Evolutionary conservation across 1,140 invertebrate species (phyloP).

Genomic region (Drosophila teissieri): DNA sequence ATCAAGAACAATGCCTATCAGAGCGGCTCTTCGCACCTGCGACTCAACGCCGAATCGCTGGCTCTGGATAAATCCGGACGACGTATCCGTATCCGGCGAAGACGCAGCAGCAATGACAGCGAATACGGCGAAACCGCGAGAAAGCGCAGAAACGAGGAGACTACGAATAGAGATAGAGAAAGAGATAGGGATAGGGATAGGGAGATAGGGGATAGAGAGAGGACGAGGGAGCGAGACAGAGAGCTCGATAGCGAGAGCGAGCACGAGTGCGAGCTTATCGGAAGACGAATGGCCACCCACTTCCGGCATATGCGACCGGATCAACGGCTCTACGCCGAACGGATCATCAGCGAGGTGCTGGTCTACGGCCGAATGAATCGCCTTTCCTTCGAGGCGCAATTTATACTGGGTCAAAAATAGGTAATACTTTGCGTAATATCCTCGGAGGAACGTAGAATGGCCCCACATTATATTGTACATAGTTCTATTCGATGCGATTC

Average conservation of each 20-base stretch:
- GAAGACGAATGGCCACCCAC: conserved; percentile 65
- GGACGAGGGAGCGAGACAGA: neutral
- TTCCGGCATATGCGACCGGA: conserved; percentile 69
- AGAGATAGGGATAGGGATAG: neutral
- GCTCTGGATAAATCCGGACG: neutral
- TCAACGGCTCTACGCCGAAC: conserved; percentile 64
- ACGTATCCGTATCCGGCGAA: neutral
- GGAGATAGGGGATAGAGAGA: neutral
- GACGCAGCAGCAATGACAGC: conserved; percentile 9
- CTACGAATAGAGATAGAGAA: neutral
- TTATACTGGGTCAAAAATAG: conserved; percentile 30
- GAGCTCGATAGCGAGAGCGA: conserved; percentile 22
- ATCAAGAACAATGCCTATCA: neutral
- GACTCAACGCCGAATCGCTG: neutral
- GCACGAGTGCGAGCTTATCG: conserved; percentile 63
- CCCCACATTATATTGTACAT: too few relatives aligned
- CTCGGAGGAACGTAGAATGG: too few relatives aligned
- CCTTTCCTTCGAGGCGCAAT: conserved; percentile 51
- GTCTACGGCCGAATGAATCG: conserved; percentile 69
- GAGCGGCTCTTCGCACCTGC: neutral
- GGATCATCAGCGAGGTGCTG: conserved; percentile 69
- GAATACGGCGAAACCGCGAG: neutral
- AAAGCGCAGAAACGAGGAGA: conserved; percentile 2
- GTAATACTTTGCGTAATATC: neutral
- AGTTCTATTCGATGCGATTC: too few relatives aligned